Evolutionary conservation across 2,797 vertebrate genomes (phyloP), one percentile per base, ranked within the genome.

Genomic region (Perodicticus potto): DNA sequence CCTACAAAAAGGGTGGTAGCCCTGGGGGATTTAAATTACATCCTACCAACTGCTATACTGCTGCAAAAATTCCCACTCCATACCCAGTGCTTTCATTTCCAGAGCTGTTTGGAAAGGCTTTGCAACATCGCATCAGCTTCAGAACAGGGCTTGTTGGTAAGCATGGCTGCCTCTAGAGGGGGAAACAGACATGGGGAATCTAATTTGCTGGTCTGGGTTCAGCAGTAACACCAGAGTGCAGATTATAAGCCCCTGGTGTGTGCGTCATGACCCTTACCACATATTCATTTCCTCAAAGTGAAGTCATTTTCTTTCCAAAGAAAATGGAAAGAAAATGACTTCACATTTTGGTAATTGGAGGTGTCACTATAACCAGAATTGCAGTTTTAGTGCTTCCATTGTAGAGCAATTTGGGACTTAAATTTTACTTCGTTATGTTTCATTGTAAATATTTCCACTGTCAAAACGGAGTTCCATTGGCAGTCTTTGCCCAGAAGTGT

Each of bases 201-300:
- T 72, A 29, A 90, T 91, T 40, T 70, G 37, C 65, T 59, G n/a
- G 20, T 27, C 83, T 76, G 3, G 45, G 89, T 91, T 76, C 89
- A 83, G 63, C 43, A 57, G 43, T 49, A 57, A 85, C 23, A 70
- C 63, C 59, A 61, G 76, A 94, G n/a, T 78, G n/a, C 1, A 0
- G 70, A 87, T 95, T 53, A 57, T 77, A 95, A 96, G 84, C 17
- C 57, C 73, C 84, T 25, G 10, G 72, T 13, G 67, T 77, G 40
- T 80, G 67, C 27, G 70, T 94, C 86, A 86, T 95, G 96, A 94
- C 94, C 96, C 89, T 97, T 96, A 93, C 96, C 98, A 96, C 98
- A 95, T 95, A 86, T 84, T 94, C 82, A 91, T 96, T 98, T 98
- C 98, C 98, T 98, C 96, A 91, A 97, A 97, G 96, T 96, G 98